These are phyloP conservation scores for Holothuria glaberrima DNA, from an alignment of 35 echinoderm and acorn worm species.

Conservation along the genomic window DNA sequence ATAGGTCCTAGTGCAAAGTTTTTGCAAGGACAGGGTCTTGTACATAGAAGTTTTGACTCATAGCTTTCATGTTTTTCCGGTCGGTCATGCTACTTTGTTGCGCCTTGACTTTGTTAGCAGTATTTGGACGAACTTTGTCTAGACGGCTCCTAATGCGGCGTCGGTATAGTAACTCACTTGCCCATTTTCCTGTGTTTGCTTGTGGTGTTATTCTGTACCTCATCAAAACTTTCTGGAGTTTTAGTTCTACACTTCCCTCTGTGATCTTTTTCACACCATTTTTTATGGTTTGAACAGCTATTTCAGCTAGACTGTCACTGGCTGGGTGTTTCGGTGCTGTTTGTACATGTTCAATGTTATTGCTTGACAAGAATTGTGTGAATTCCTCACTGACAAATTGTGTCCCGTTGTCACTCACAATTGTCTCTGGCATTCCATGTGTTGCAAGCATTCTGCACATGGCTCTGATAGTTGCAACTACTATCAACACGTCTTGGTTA, in stretches of 20 bases:
- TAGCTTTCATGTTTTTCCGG: conserved; percentile 18
- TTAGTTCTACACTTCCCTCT: conserved; percentile 50
- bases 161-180: conserved; percentile 70
- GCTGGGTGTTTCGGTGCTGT: conserved; percentile 76
- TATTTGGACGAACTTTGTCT: conserved; percentile 60
- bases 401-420: conserved; percentile 78
- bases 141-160: conserved; percentile 62
- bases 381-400: conserved; percentile 72
- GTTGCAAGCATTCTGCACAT: conserved; percentile 65
- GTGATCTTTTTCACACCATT: conserved; percentile 63
- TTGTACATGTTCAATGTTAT: conserved; percentile 69
- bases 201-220: conserved; percentile 70
- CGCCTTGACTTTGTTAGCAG: conserved; percentile 45
- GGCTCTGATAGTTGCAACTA: conserved; percentile 53
- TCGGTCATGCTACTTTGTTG: conserved; percentile 67
- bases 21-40: conserved; percentile 65
- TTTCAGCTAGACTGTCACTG: conserved; percentile 64
- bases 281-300: conserved; percentile 78
- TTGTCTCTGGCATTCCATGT: conserved; percentile 67
- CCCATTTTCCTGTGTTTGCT: conserved; percentile 61
- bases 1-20: conserved; percentile 62
- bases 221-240: conserved; percentile 70
- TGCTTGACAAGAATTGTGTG: conserved; percentile 49
- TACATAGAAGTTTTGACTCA: conserved; percentile 35
- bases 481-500: conserved; percentile 39